Evolutionary conservation across 2,888 invertebrate species (phyloP), one percentile per base, ranked within the genome.

Genomic region (Melieria omissa): DNA sequence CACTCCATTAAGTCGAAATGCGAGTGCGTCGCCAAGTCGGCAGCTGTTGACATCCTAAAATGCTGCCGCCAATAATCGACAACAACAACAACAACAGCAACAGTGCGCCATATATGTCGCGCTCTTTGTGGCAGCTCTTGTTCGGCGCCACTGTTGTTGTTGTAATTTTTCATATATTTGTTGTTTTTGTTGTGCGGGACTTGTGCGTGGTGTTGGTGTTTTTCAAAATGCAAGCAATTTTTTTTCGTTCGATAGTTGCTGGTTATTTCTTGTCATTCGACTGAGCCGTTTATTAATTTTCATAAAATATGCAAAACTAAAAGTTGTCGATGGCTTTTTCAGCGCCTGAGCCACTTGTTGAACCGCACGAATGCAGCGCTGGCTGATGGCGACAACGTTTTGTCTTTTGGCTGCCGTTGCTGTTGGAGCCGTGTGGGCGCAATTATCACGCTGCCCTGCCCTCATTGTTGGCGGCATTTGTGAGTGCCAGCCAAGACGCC

Each of bases 221-320:
- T 52, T 14, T 12, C n/a, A 12, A 52, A 52, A 52, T 52, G 49
- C 52, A 52, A 52, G 52, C 52, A 29, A 47, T 7, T 47, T 12
- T 64, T 49, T 64, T 46, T 64, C 29, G 46, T 47, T 16, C n/a
- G n/a, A n/a, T n/a, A n/a, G 5, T 9, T 57, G 16, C 16, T 46
- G 52, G 49, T 52, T 71, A 58, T 65, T 57, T 65, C 44, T 74
- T 74, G 64, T 52, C 14, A 52, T n/a, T n/a, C 14, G 14, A 52
- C 14, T 46, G 76, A 66, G 69, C 52, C 78, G 77, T 81, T 82
- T 58, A 44, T 61, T 61, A 12, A 61, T 61, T 61, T 61, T 29
- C 41, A 44, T 61, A 29, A 61, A 61, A 61, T 61, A 61, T 61
- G 61, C 61, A 61, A 44, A 61, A 29, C 29, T 29, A 29, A 61